A percentile compares a stretch with the other conserved stretches of the same genome.
Evolutionary conservation across 2,113 vertebrate genomes (phyloP).

Genomic region (Meriones unguiculatus): DNA sequence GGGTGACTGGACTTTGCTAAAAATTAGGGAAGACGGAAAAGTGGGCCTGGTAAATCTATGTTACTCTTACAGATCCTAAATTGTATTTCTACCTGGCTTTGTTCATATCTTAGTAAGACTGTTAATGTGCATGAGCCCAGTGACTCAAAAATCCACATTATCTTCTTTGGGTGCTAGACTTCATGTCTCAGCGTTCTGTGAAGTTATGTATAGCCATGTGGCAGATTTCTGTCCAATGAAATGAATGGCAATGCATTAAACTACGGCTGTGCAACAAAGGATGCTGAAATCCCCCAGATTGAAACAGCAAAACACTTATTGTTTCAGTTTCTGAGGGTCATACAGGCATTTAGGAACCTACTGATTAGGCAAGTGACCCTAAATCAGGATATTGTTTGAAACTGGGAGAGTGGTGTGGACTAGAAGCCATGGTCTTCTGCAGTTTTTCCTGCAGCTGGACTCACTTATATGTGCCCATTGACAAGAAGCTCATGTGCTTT

Average conservation of each 20-base stretch:
- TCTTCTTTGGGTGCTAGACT: constrained; percentile 47
- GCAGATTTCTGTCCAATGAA: constrained; percentile 44
- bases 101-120: constrained; percentile 30
- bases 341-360: constrained; percentile 27
- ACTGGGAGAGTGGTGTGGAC: not conserved
- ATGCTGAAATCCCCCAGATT: not conserved
- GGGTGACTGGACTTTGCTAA: not conserved
- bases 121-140: not conserved
- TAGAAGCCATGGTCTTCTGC: not conserved
- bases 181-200: constrained; percentile 21
- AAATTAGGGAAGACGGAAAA: not conserved
- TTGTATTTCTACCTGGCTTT: constrained; percentile 56
- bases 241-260: constrained; percentile 9
- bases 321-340: constrained; percentile 54
- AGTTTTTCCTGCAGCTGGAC: not conserved
- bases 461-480: not conserved
- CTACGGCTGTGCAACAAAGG: constrained; percentile 12
- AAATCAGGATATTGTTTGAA: constrained; percentile 15
- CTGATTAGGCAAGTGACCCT: not conserved
- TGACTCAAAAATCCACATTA: constrained; percentile 41
- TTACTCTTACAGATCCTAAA: not conserved
- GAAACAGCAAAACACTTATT: constrained; percentile 12
- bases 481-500: not conserved
- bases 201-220: not conserved
- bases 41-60: not conserved